These are phyloP conservation scores for Eueremaeus valkanovi DNA, from an alignment of 2,888 invertebrate species.

Conservation along the genomic window DNA sequence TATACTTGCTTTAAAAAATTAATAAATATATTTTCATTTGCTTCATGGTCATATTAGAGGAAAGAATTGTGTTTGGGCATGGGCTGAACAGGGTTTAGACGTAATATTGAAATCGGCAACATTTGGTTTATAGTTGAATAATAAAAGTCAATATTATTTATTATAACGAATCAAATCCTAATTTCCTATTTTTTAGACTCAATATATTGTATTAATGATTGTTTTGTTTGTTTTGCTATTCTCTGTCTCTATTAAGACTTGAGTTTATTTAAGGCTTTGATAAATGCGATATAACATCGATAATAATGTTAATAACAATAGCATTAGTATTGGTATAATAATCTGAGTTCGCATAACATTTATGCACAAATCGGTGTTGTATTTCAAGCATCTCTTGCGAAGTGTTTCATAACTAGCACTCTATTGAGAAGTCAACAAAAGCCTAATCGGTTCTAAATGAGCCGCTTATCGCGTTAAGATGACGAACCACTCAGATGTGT, in stretches of 20 bases:
- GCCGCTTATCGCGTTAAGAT: slow-evolving; percentile 16
- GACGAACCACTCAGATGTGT: background rate
- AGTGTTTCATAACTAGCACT: slow-evolving; percentile 20
- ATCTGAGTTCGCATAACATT: slow-evolving; percentile 16
- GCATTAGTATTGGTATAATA: background rate
- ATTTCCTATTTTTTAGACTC: background rate
- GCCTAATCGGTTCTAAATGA: background rate
- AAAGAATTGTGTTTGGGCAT: too few relatives aligned
- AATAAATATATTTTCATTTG: too few relatives aligned
- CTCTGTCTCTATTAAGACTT: slow-evolving; percentile 8
- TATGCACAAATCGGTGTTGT: slow-evolving; percentile 22
- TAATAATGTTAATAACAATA: slow-evolving; percentile 17
- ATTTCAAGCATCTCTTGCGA: background rate
- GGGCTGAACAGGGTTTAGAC: too few relatives aligned
- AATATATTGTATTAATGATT: background rate
- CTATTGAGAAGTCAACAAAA: slow-evolving; percentile 32
- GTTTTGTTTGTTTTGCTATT: background rate
- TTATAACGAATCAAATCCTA: background rate
- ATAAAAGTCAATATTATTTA: too few relatives aligned
- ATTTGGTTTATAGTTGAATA: too few relatives aligned
- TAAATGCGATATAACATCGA: background rate
- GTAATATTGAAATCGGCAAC: too few relatives aligned
- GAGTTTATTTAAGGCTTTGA: slow-evolving; percentile 19
- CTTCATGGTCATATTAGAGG: too few relatives aligned
- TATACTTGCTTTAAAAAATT: too few relatives aligned